These are phyloP conservation scores for Plumapathes pennacea DNA, from an alignment of 92 coral and sea anemone species.

Conservation along the genomic window DNA sequence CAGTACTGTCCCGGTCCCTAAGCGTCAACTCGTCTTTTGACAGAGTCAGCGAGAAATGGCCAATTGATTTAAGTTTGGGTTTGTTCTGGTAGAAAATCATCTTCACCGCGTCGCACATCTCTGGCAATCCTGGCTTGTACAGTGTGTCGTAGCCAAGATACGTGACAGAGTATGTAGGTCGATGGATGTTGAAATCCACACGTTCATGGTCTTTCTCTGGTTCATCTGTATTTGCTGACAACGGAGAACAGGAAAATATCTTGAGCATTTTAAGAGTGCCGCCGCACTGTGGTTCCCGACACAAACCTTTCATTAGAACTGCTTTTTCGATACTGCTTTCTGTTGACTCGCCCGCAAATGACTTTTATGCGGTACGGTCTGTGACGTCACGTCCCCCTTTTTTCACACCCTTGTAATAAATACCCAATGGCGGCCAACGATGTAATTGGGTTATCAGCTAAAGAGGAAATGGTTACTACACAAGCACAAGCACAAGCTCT, in stretches of 20 bases:
- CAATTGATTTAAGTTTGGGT: constrained; percentile 49
- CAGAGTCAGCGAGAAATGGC: constrained; percentile 67
- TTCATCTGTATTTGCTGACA: constrained; percentile 39
- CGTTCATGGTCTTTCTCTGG: constrained; percentile 73
- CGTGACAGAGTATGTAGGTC: constrained; percentile 80
- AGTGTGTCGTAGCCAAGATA: constrained; percentile 85
- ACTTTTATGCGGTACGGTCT: too few relatives aligned
- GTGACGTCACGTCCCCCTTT: too few relatives aligned
- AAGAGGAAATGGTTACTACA: too few relatives aligned
- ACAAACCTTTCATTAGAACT: too few relatives aligned
- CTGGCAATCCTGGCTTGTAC: constrained; percentile 78
- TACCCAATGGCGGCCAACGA: too few relatives aligned
- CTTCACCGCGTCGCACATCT: constrained; percentile 85
- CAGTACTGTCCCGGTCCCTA: constrained; percentile 76
- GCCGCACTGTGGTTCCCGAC: too few relatives aligned
- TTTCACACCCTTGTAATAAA: too few relatives aligned
- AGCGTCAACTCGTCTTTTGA: constrained; percentile 80
- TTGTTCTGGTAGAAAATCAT: constrained; percentile 53
- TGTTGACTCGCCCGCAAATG: too few relatives aligned
- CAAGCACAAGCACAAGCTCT: too few relatives aligned
- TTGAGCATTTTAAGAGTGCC: constrained; percentile 83
- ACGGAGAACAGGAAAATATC: constrained; percentile 70
- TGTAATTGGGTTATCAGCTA: too few relatives aligned
- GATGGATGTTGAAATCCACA: constrained; percentile 72
- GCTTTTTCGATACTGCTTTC: too few relatives aligned